phyloP scores from a whole-genome alignment of 2,113 vertebrate species.

The Cranoglanis bouderius region DNA sequence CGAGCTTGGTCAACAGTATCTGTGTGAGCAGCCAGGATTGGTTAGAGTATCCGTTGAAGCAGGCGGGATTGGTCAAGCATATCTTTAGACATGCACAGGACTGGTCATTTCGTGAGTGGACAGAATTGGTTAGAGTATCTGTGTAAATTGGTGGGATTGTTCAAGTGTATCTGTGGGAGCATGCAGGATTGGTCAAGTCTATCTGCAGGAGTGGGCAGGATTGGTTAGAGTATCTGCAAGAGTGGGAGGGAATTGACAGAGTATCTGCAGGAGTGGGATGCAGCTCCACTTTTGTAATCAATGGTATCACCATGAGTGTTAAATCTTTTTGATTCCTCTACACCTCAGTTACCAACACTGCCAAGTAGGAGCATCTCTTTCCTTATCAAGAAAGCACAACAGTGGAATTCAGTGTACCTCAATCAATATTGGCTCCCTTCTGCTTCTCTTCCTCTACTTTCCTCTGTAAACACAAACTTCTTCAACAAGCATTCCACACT shows the following conservation, averaged over 20 bases:
- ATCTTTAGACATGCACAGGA: not conserved
- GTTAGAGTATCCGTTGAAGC: not conserved
- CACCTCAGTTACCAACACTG: conserved; percentile 6
- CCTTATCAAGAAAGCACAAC: not conserved
- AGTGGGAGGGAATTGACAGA: not conserved
- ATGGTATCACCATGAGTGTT: not conserved
- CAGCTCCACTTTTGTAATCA: not conserved
- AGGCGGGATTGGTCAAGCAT: not conserved
- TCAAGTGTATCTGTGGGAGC: not conserved
- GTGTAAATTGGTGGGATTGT: not conserved
- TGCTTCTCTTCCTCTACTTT: not conserved
- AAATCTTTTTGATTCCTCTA: not conserved
- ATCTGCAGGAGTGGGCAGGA: not conserved
- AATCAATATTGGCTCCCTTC: not conserved
- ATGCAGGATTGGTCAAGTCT: not conserved
- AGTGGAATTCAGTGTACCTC: not conserved
- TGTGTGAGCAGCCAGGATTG: not conserved
- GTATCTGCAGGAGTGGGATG: not conserved
- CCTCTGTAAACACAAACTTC: not conserved
- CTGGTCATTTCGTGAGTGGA: not conserved
- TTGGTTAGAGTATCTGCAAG: not conserved
- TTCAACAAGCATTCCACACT: not conserved
- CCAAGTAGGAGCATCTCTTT: not conserved
- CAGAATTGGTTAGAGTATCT: not conserved
- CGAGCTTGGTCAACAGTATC: not conserved